Evolutionary conservation across 2,888 invertebrate species (phyloP).

Genomic region (Galerucella calmariensis): DNA sequence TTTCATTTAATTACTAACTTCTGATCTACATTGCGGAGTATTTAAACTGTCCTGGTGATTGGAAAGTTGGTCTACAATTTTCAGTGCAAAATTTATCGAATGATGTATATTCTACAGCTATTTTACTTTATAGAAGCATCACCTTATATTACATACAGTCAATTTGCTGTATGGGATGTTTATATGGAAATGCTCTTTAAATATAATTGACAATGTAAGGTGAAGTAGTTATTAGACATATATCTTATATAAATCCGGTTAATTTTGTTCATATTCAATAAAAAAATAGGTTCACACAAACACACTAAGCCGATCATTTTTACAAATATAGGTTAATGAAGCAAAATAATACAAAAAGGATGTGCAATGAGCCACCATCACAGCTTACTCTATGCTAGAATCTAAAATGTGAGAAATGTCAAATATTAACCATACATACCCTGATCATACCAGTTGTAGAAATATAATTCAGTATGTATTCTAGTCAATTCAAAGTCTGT

Average conservation of each 20-base stretch:
- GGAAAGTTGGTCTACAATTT: background rate
- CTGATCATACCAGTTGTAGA: constrained; percentile 13
- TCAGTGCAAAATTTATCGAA: background rate
- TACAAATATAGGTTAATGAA: background rate
- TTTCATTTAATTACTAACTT: background rate
- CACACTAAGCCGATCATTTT: background rate
- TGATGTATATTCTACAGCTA: background rate
- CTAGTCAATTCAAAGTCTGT: too few relatives aligned
- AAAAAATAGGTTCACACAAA: background rate
- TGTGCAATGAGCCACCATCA: constrained; percentile 46
- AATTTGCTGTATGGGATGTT: background rate
- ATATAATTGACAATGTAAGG: too few relatives aligned
- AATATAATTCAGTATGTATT: background rate
- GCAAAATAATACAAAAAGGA: constrained; percentile 24
- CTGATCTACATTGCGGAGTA: background rate
- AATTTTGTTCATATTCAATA: background rate
- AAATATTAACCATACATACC: background rate
- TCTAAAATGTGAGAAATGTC: background rate
- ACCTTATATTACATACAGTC: background rate
- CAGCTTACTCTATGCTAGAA: constrained; percentile 5
- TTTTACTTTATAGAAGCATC: background rate
- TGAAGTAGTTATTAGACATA: background rate
- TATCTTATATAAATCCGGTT: background rate
- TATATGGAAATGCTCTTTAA: background rate
- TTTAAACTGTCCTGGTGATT: background rate